Base-by-base conservation (phyloP, 2,888 invertebrate genomes). In the Coelinius sp. region DNA sequence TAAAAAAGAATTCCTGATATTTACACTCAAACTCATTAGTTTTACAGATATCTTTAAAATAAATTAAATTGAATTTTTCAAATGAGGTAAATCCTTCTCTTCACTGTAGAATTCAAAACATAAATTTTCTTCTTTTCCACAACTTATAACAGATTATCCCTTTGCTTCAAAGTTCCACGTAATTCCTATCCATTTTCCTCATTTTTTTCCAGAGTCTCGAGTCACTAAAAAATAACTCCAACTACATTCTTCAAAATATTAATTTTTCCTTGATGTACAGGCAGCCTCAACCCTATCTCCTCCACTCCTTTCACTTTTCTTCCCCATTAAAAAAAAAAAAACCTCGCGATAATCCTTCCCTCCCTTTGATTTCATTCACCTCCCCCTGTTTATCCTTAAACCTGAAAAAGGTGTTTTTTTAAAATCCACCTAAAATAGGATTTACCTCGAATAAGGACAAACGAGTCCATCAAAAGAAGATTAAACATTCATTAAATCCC, bases 401-500 rank as follows among this genome's bases (percentile, higher is more conserved):
- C 3, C 31, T n/a, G n/a, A 7, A 31, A 7, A 5, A 7, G 31
- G 7, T 31, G 7, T 7, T 31, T 5, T 31, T 31, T 31, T 31
- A 31, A 31, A 31, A 31, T 7, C 7, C 31, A 31, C 3, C 5
- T 31, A 7, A 31, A 31, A 31, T 31, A 41, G 10, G 49, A 49
- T 49, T 49, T 31, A 5, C 7, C 7, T 31, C 31, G 31, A 31
- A 49, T 49, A 14, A 20, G 17, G 49, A 8, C 2, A 41, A n/a
- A 41, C 2, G n/a, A 20, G 20, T 20, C 49, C 17, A 10, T 8
- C 8, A 10, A 49, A 49, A 49, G 17, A 20, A n/a, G 20, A 49
- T 49, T 49, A 5, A 49, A 49, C 14, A 49, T 49, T 49, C 49
- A 49, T 44, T 49, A 49, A 49, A 49, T 49, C 22, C 12, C 49